Evolutionary conservation across 1,140 invertebrate species (phyloP).

Genomic region (Drosophila quadrilineata): DNA sequence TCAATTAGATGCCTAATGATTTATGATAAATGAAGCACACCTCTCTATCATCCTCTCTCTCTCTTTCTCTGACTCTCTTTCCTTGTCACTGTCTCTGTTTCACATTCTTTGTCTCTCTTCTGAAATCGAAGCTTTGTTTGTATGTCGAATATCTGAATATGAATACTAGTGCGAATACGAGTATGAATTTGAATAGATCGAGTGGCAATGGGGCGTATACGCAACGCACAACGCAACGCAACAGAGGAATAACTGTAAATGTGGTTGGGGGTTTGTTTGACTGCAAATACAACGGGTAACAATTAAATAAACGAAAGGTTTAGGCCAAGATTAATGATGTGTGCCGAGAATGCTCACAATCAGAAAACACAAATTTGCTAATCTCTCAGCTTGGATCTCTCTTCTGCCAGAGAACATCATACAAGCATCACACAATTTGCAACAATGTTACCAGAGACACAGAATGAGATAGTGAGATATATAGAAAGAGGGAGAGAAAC

Average conservation of each 20-base stretch:
- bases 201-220: slow-evolving; percentile 33
- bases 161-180: too few species aligned
- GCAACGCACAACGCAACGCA: slow-evolving; percentile 18
- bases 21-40: slow-evolving; percentile 51
- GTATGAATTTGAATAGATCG: slow-evolving; percentile 23
- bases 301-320: slow-evolving; percentile 63
- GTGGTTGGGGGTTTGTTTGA: neutral
- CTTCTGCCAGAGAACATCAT: slow-evolving; percentile 47
- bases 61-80: too few species aligned
- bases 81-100: too few species aligned
- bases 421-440: slow-evolving; percentile 61
- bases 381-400: slow-evolving; percentile 62
- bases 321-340: slow-evolving; percentile 57
- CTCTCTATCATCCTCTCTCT: too few species aligned
- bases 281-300: too few species aligned
- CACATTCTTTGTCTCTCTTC: neutral
- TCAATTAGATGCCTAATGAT: slow-evolving; percentile 55
- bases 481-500: neutral
- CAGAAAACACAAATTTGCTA: slow-evolving; percentile 57
- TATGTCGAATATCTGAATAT: too few species aligned
- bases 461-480: too few species aligned
- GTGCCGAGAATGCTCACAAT: slow-evolving; percentile 56
- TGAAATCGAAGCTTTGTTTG: slow-evolving; percentile 28
- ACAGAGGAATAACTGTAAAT: slow-evolving; percentile 15
- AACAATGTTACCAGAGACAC: slow-evolving; percentile 14